Evolutionary conservation across 2,113 vertebrate genomes (phyloP), one percentile per base, ranked within the genome.

Genomic region (Oncorhynchus clarkii): DNA sequence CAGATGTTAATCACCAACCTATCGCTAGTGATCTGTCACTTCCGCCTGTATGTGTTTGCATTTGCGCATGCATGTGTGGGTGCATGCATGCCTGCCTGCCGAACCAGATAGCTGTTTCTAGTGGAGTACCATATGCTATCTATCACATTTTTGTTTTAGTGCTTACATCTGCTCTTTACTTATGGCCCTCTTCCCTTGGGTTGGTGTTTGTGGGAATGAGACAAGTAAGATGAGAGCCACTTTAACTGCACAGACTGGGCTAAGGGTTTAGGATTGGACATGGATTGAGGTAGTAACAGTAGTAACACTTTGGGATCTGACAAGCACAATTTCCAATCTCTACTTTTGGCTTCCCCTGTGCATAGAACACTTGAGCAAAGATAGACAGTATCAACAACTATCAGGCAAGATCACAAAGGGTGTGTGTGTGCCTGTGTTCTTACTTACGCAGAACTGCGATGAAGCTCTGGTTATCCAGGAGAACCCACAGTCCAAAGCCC

Each of bases 401-500:
- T 0, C 31, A n/a, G 54, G 59, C 48, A 24, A 57, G 54, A 57
- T 45, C 39, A 45, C 39, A 20, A 49, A 68, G 49, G 39, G 11
- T 5, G 8, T 45, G 39, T 45, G 39, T 45, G 8, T 45, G 39
- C 9, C 39, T 45, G 39, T 22, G 39, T 11, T 45, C 39, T 45
- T 45, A 93, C 93, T 94, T 89, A 94, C 97, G 96, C 13, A 99
- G 84, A 78, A 98, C 94, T 0, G 94, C 91, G 72, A 99, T 95
- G 91, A 98, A 99, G 79, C 95, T 98, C 84, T 89, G 95, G 88
- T 91, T 96, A 92, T 98, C 97, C 0, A 95, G 93, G 78, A 97
- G 93, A 77, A 98, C 94, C 97, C 97, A 99, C 62, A 99, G 89
- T 67, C 97, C 97, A 72, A 97, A 97, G 72, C 96, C 96, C 89